Conservation (phyloP, 1,140 invertebrate genomes). For the Apis cerana region DNA sequence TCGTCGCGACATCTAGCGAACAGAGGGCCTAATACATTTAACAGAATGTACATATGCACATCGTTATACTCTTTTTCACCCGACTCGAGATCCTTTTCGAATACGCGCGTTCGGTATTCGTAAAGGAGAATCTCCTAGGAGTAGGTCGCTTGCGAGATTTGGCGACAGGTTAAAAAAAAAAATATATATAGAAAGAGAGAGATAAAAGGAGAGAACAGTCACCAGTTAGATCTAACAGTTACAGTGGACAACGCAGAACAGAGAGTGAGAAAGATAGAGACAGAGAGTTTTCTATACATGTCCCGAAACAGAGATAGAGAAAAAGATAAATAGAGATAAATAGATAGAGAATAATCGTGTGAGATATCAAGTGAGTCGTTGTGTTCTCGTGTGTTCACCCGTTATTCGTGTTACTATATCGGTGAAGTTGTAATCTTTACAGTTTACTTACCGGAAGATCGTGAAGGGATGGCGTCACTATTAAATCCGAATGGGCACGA, state of each 20-base stretch:
- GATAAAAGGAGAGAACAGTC: slow-evolving; percentile 37
- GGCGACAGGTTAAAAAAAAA: slow-evolving; percentile 24
- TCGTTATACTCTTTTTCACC: too few species aligned
- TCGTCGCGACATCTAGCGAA: too few species aligned
- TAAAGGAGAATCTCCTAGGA: slow-evolving; percentile 7
- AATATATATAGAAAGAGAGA: background rate
- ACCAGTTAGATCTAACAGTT: slow-evolving; percentile 44
- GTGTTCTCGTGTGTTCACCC: slow-evolving; percentile 14
- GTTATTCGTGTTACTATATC: background rate
- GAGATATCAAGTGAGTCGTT: background rate
- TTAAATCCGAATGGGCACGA: slow-evolving; percentile 76
- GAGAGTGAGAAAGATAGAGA: slow-evolving; percentile 45
- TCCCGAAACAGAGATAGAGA: slow-evolving; percentile 35
- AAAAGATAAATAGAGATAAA: slow-evolving; percentile 25
- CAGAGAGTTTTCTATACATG: slow-evolving; percentile 45
- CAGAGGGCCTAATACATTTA: background rate
- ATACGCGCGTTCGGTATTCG: background rate
- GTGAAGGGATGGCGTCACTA: slow-evolving; percentile 78
- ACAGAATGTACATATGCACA: background rate
- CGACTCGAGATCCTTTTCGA: slow-evolving; percentile 6
- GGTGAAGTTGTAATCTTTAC: slow-evolving; percentile 4
- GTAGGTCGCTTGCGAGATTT: slow-evolving; percentile 18
- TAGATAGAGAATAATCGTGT: slow-evolving; percentile 23
- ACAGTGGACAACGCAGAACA: slow-evolving; percentile 54
- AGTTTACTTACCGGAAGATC: slow-evolving; percentile 77